Base-by-base conservation (phyloP, 2,888 invertebrate genomes). In the Palloptera scutellata region DNA sequence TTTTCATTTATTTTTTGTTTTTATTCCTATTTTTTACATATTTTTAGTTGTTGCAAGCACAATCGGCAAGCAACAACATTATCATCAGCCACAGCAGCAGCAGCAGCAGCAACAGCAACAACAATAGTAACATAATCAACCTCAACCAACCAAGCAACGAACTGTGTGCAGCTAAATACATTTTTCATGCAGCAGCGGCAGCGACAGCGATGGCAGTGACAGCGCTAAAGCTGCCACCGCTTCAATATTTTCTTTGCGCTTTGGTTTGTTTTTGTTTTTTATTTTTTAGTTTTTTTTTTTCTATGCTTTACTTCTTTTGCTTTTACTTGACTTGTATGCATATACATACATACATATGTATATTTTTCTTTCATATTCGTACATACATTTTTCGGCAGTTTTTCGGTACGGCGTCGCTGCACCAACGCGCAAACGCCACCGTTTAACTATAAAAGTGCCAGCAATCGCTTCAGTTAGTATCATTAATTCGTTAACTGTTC, bases 401-500 rank as follows among this genome's bases (percentile, higher is more conserved):
- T 64, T 63, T 65, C 64, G 59, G 52, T 19, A n/a, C 61, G 15
- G 70, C 63, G 59, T 53, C 57, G 53, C 52, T 41, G 13, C 30
- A 41, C 5, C 57, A 40, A 64, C 55, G 57, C 51, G 57, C 48
- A 72, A 72, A 76, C 74, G 74, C 30, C 67, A 30, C 30, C 30
- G 30, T 74, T 75, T 74, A 76, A 78, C 79, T 84, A 84, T 84
- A 84, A 83, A 84, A 84, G 81, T 81, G 78, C 76, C 78, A 76
- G 74, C 77, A 76, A 74, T 74, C 75, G 76, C 76, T 78, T 75
- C 77, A 80, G 77, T 78, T 79, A 77, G 75, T 81, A 85, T 84
- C 84, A 85, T 84, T 85, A 81, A 84, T 78, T 80, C 80, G 84
- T 84, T 84, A 82, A 82, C 84, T 81, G 80, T 78, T 75, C 76